Conservation (phyloP, 2,888 invertebrate genomes). For the Dorcus hopei region DNA sequence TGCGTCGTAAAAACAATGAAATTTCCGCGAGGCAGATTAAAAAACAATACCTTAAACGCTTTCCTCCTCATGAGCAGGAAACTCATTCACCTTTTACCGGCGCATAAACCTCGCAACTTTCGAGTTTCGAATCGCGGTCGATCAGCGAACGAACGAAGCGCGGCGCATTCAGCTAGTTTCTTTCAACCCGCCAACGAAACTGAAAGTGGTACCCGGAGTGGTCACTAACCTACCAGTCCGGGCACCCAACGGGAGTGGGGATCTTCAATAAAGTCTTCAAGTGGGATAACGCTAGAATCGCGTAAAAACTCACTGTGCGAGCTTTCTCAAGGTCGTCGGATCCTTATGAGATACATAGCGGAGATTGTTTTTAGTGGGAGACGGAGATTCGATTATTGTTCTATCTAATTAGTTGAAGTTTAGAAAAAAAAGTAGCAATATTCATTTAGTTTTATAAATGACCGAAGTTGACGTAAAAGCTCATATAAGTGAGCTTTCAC, state of each 20-base stretch:
- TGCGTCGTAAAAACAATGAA: not conserved
- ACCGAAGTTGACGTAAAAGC: too few relatives aligned
- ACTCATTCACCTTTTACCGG: not conserved
- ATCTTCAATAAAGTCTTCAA: not conserved
- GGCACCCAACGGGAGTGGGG: constrained; percentile 5
- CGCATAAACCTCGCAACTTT: not conserved
- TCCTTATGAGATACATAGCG: too few relatives aligned
- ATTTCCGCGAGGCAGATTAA: too few relatives aligned
- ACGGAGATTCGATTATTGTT: too few relatives aligned
- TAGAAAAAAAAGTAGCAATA: too few relatives aligned
- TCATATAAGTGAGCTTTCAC: too few relatives aligned
- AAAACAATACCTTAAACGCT: not conserved
- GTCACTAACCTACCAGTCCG: constrained; percentile 34
- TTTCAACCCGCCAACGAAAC: constrained; percentile 50
- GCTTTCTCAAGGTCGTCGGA: too few relatives aligned
- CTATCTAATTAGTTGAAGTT: too few relatives aligned
- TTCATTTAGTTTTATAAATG: too few relatives aligned
- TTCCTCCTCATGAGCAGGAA: not conserved
- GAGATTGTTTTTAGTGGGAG: too few relatives aligned
- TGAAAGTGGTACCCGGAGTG: constrained; percentile 40
- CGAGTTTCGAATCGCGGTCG: not conserved
- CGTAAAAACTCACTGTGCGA: too few relatives aligned
- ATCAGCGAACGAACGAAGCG: not conserved
- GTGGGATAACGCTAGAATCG: too few relatives aligned
- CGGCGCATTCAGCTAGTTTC: not conserved